Conservation (phyloP, 2,797 vertebrate genomes). For the Lacerta viridis region DNA sequence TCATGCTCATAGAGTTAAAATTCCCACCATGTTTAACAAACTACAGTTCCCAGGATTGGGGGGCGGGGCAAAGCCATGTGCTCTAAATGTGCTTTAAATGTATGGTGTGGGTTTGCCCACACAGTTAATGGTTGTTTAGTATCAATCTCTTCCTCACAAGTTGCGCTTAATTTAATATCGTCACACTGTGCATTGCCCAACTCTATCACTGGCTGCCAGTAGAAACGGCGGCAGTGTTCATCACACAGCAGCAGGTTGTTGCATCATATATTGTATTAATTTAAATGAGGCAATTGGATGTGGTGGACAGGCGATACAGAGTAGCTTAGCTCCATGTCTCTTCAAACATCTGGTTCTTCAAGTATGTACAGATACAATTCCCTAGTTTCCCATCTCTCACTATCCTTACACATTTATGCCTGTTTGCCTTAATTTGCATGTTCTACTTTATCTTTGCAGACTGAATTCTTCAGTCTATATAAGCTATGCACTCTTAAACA, state of each 20-base stretch:
- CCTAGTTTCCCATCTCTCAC: background rate
- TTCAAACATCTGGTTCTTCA: background rate
- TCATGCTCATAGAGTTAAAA: too few species aligned
- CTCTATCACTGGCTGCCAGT: background rate
- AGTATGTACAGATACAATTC: background rate
- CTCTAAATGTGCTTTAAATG: too few species aligned
- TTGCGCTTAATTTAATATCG: background rate
- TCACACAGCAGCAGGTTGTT: background rate
- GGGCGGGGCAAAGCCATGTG: too few species aligned
- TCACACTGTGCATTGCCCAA: too few species aligned
- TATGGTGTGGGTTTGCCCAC: too few species aligned
- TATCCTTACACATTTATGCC: background rate
- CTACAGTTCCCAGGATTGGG: too few species aligned
- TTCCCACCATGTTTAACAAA: too few species aligned
- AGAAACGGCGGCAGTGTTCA: background rate
- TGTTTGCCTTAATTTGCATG: background rate
- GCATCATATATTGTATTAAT: background rate
- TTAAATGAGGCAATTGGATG: background rate
- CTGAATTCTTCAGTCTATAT: background rate
- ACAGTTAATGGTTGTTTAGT: background rate
- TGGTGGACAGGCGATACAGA: background rate
- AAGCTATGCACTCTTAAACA: background rate
- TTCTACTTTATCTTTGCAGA: too few species aligned
- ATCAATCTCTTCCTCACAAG: background rate
- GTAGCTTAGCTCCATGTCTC: background rate